Percentiles rank a stretch among this genome's conserved stretches.
phyloP scores from a whole-genome alignment of 2,888 invertebrate genomes.

The Chymomyza procnemis region DNA sequence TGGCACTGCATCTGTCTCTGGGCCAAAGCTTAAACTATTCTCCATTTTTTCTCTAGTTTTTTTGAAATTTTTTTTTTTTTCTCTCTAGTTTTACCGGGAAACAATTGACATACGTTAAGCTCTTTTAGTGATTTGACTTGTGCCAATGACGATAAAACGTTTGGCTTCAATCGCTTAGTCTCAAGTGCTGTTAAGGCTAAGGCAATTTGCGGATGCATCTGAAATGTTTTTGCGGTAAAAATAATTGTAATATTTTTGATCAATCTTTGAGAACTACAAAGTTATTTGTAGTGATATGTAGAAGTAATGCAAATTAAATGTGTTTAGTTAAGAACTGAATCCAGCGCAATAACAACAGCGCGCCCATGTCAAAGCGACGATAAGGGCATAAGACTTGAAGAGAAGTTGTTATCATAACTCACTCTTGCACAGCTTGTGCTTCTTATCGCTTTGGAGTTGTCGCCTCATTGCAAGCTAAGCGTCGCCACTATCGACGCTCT shows the following conservation, averaged over 20 bases:
- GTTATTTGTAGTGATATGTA: no score
- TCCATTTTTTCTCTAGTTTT: neutral
- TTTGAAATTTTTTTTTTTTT: neutral
- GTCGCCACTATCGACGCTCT: no score
- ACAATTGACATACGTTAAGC: slow-evolving; percentile 24
- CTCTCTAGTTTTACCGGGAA: neutral
- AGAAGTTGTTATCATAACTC: no score
- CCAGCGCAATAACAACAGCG: no score
- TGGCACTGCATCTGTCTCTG: slow-evolving; percentile 10
- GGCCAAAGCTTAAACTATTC: neutral
- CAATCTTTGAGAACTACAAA: no score
- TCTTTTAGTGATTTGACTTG: slow-evolving; percentile 44
- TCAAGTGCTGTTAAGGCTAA: slow-evolving; percentile 20
- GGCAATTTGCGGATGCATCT: slow-evolving; percentile 20
- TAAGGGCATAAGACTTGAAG: no score
- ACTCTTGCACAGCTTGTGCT: no score
- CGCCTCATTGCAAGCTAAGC: no score
- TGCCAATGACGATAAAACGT: slow-evolving; percentile 37
- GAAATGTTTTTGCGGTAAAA: neutral
- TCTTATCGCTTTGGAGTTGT: no score
- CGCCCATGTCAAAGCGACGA: no score
- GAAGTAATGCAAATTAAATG: no score
- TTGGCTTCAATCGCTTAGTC: slow-evolving; percentile 17
- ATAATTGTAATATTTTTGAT: neutral
- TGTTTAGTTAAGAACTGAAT: no score